Conservation (phyloP, 2,888 invertebrate species). For the Heliconius erato region DNA sequence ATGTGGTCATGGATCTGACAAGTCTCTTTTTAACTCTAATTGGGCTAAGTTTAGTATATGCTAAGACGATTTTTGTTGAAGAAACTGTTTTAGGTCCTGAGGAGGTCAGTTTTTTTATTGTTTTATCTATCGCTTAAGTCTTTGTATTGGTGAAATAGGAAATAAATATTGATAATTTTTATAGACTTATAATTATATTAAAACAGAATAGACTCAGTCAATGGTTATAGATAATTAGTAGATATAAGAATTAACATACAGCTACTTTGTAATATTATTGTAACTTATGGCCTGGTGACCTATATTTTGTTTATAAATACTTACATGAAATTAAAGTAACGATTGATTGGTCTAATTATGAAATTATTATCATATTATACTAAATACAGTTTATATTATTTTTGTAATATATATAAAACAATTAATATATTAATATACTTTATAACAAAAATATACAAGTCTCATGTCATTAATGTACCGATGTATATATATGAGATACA, state of each 20-base stretch:
- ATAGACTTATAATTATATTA: neutral
- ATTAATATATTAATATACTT: too few species aligned
- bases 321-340: neutral
- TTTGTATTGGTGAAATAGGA: neutral
- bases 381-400: neutral
- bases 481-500: too few species aligned
- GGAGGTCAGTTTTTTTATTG: constrained; percentile 66
- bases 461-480: too few species aligned
- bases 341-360: neutral
- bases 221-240: neutral
- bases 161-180: neutral
- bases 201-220: neutral
- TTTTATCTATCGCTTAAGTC: neutral
- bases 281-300: constrained; percentile 33
- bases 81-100: constrained; percentile 64
- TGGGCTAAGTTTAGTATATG: constrained; percentile 56
- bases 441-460: neutral
- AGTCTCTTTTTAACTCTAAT: constrained; percentile 54
- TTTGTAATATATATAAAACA: too few species aligned
- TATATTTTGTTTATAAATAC: constrained; percentile 40
- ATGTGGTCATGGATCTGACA: constrained; percentile 58
- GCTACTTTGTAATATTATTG: constrained; percentile 14
- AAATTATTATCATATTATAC: neutral
- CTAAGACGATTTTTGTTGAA: constrained; percentile 70
- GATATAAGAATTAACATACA: constrained; percentile 1